A percentile compares a stretch with the other conserved stretches of the same genome.
Evolutionary conservation across 2,797 vertebrate species (phyloP).

Genomic region (Catamblyrhynchus diadema): DNA sequence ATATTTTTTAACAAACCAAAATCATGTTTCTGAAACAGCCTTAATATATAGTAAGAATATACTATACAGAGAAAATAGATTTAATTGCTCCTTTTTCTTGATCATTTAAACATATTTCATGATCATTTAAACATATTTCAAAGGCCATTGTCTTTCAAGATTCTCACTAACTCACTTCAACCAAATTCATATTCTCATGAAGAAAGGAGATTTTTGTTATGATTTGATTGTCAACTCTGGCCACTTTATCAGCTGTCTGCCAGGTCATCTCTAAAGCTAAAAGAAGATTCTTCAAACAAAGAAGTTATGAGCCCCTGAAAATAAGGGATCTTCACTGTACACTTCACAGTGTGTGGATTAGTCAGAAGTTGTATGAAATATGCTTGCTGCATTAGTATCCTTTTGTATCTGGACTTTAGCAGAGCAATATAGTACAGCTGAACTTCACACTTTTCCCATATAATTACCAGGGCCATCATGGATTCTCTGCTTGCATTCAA

Average conservation of each 20-base stretch:
- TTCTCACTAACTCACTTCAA: not conserved
- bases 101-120: not conserved
- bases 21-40: not conserved
- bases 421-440: not conserved
- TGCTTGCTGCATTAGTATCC: not conserved
- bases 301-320: not conserved
- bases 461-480: not conserved
- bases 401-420: not conserved
- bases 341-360: not conserved
- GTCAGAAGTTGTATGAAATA: not conserved
- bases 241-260: not conserved
- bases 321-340: not conserved
- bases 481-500: not conserved
- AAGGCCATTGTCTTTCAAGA: not conserved
- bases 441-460: not conserved
- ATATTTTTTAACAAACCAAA: not conserved
- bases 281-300: not conserved
- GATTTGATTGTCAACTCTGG: not conserved
- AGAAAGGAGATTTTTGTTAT: not conserved
- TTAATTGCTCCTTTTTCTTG: not conserved
- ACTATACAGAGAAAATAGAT: not conserved
- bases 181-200: not conserved
- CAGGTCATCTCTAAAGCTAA: not conserved
- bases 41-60: not conserved
- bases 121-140: not conserved